Percentiles rank a stretch among this genome's conserved stretches.
These are phyloP conservation scores for Epinephelus awoara DNA, from an alignment of 2,797 vertebrate species.

Conservation along the genomic window DNA sequence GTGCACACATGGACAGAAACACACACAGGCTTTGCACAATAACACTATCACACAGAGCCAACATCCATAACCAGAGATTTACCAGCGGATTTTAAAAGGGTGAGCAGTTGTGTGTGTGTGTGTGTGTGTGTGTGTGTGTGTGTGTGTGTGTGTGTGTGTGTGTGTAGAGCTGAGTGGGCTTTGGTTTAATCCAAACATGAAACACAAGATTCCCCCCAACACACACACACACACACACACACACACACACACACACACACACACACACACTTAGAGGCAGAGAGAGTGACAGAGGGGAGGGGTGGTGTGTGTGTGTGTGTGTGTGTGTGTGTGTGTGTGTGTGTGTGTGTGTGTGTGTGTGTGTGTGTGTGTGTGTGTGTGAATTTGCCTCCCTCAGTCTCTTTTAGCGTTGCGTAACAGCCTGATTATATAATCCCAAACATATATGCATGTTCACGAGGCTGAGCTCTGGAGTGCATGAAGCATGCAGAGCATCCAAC, in stretches of 20 bases:
- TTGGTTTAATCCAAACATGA: conserved; percentile 83
- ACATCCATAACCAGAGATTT: conserved; percentile 73
- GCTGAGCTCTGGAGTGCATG: conserved; percentile 69
- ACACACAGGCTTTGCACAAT: conserved; percentile 57
- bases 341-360: conserved; percentile 42
- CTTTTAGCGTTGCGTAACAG: conserved; percentile 79
- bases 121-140: conserved; percentile 17
- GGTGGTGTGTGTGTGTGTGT: too few species aligned
- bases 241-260: conserved; percentile 34
- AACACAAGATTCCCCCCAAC: conserved; percentile 72
- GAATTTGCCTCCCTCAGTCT: conserved; percentile 63
- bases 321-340: too few species aligned
- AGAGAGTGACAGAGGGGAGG: too few species aligned
- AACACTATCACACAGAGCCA: conserved; percentile 62
- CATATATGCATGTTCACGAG: conserved; percentile 82
- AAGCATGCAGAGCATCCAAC: conserved; percentile 68
- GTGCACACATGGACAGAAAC: conserved; percentile 39
- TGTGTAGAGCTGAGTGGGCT: conserved; percentile 68
- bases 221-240: conserved; percentile 27
- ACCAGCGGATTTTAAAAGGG: conserved; percentile 73
- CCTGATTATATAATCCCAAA: conserved; percentile 85
- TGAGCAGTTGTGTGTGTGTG: conserved; percentile 35
- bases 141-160: conserved; percentile 40
- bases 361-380: conserved; percentile 35
- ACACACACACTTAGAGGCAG: too few species aligned